phyloP scores from a whole-genome alignment of 2,113 vertebrate species.

The Danionella cerebrum region DNA sequence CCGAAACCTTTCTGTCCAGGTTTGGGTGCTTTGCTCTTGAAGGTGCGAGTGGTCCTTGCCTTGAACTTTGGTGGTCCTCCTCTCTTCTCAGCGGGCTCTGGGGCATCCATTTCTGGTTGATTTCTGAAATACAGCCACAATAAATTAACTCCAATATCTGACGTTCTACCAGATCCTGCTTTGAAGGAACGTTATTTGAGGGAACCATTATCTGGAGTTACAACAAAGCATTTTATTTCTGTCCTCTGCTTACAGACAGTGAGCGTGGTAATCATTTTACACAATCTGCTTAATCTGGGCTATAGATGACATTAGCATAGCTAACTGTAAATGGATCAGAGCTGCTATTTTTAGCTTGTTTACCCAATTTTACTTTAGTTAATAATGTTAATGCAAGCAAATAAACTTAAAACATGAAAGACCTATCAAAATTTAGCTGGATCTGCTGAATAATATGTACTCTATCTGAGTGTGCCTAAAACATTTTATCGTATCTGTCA shows the following conservation, averaged over 20 bases:
- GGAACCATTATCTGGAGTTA: no score
- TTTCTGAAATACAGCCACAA: neutral
- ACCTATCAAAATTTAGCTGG: no score
- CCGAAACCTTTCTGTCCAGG: conserved; percentile 67
- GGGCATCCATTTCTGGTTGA: neutral
- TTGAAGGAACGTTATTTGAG: no score
- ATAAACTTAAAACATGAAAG: no score
- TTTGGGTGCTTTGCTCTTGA: conserved; percentile 50
- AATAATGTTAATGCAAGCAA: no score
- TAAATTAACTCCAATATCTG: no score
- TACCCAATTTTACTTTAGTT: no score
- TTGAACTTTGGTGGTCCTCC: conserved; percentile 59
- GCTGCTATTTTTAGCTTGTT: neutral
- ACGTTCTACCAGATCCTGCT: no score
- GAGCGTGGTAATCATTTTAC: conserved; percentile 10
- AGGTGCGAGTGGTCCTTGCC: conserved; percentile 54
- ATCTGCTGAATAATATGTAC: no score
- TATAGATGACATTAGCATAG: neutral
- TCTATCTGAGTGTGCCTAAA: no score
- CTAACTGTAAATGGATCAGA: neutral
- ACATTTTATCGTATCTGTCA: no score
- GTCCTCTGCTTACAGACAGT: neutral
- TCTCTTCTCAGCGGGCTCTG: conserved; percentile 45
- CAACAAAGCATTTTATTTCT: neutral
- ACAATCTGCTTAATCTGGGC: neutral